Evolutionary conservation across 2,888 invertebrate species (phyloP).

Genomic region (Drosophila setosimentum): DNA sequence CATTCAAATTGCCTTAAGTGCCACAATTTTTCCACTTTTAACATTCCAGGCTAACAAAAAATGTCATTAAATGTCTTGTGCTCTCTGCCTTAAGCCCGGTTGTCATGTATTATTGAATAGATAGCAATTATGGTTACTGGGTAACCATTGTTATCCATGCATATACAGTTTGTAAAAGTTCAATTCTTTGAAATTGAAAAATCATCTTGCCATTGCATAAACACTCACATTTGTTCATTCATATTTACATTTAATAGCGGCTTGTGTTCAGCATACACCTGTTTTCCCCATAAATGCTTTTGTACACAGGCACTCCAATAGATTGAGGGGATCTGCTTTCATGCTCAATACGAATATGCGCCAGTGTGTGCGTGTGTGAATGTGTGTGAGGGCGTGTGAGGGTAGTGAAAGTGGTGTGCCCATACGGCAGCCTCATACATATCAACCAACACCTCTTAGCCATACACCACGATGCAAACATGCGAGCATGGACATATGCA

Average conservation of each 20-base stretch:
- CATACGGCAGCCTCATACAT: slow-evolving; percentile 27
- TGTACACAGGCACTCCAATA: slow-evolving; percentile 47
- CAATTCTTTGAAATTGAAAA: slow-evolving; percentile 22
- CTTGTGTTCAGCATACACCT: slow-evolving; percentile 39
- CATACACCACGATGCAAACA: slow-evolving; percentile 8
- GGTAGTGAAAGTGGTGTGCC: slow-evolving; percentile 55
- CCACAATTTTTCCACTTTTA: background rate
- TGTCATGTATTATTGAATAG: slow-evolving; percentile 14
- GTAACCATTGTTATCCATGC: slow-evolving; percentile 36
- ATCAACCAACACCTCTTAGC: slow-evolving; percentile 58
- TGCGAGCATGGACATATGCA: slow-evolving; percentile 1
- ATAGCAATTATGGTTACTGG: slow-evolving; percentile 30
- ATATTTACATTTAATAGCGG: slow-evolving; percentile 20
- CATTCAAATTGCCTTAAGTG: background rate
- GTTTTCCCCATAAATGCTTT: slow-evolving; percentile 41
- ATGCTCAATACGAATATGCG: slow-evolving; percentile 20
- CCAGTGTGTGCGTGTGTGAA: background rate
- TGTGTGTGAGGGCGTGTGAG: slow-evolving; percentile 5
- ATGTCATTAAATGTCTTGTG: background rate
- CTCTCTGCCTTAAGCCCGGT: slow-evolving; percentile 2
- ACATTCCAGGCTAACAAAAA: background rate
- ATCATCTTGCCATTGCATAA: slow-evolving; percentile 10
- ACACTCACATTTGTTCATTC: slow-evolving; percentile 5
- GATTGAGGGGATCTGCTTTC: slow-evolving; percentile 54
- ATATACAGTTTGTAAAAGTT: background rate